Evolutionary conservation across 2,888 invertebrate genomes (phyloP).

Genomic region (Xylota sylvarum): DNA sequence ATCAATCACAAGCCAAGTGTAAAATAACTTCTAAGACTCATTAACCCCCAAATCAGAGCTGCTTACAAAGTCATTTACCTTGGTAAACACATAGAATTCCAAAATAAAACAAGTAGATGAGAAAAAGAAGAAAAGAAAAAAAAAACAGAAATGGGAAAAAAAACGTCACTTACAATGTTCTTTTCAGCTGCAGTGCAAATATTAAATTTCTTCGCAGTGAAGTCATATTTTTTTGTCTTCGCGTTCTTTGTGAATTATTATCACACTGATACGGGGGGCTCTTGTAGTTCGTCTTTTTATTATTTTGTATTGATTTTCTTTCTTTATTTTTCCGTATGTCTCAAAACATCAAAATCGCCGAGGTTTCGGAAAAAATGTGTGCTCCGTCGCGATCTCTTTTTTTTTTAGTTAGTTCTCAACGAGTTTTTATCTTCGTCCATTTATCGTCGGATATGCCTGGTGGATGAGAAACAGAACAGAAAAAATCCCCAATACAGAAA

Average conservation of each 20-base stretch:
- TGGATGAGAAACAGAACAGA: constrained; percentile 59
- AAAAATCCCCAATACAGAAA: constrained; percentile 70
- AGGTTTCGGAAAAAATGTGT: constrained; percentile 26
- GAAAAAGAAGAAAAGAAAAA: constrained; percentile 24
- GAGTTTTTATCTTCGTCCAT: constrained; percentile 64
- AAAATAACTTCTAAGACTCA: constrained; percentile 26
- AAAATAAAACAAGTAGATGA: constrained; percentile 22
- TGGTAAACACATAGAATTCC: constrained; percentile 45
- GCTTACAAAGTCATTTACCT: constrained; percentile 69
- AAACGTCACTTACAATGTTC: constrained; percentile 67
- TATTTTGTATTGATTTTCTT: constrained; percentile 63
- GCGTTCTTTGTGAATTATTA: constrained; percentile 74
- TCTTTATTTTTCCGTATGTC: not conserved
- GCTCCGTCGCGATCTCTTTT: constrained; percentile 11
- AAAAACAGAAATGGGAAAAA: constrained; percentile 31
- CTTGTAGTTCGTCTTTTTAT: constrained; percentile 17
- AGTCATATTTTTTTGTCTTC: constrained; percentile 69
- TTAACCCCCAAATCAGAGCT: constrained; percentile 59
- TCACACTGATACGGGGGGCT: constrained; percentile 65
- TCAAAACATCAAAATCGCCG: constrained; percentile 10
- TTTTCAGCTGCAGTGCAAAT: constrained; percentile 61
- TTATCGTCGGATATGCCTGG: constrained; percentile 61
- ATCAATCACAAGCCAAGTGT: constrained; percentile 31
- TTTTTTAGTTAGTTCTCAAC: constrained; percentile 47
- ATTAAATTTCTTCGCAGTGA: constrained; percentile 70